Conservation (phyloP, 2,888 invertebrate genomes). For the Heliothis peltigera region DNA sequence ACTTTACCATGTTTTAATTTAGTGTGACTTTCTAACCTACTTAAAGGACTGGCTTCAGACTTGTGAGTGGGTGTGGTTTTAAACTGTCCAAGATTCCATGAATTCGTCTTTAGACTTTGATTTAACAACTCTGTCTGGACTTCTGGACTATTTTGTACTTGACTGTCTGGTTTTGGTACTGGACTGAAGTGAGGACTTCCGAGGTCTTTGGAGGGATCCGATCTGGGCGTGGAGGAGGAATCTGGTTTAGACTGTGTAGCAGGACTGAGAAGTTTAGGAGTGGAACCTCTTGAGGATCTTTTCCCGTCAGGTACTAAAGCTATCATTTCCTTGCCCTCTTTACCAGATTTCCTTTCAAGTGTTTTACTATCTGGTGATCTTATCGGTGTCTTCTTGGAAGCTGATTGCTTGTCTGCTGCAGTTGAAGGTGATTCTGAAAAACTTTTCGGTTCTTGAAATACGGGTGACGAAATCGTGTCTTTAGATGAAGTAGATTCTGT, state of each 20-base stretch:
- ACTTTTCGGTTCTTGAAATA: constrained; percentile 84
- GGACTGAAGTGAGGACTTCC: constrained; percentile 86
- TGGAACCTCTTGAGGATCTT: constrained; percentile 70
- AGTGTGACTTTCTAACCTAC: constrained; percentile 81
- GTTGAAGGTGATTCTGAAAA: constrained; percentile 71
- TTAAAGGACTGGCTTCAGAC: constrained; percentile 86
- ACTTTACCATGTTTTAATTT: constrained; percentile 84
- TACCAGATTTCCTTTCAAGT: constrained; percentile 66
- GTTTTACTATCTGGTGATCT: constrained; percentile 77
- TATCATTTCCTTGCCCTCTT: constrained; percentile 66
- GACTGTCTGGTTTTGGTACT: constrained; percentile 85
- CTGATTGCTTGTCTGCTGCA: constrained; percentile 63
- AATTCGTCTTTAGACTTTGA: constrained; percentile 69
- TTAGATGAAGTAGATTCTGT: constrained; percentile 68
- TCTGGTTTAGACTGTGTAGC: constrained; percentile 82
- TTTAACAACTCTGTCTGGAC: constrained; percentile 77
- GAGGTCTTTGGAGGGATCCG: constrained; percentile 79
- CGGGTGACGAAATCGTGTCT: constrained; percentile 73
- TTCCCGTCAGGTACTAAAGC: constrained; percentile 69
- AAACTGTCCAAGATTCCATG: constrained; percentile 84
- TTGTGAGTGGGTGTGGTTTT: constrained; percentile 85
- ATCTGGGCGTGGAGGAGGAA: constrained; percentile 85
- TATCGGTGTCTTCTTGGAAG: constrained; percentile 60
- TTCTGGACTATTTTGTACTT: constrained; percentile 85
- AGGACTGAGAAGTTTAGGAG: constrained; percentile 82